Evolutionary conservation across 1,140 invertebrate species (phyloP).

Genomic region (Hylyphantes graminicola): DNA sequence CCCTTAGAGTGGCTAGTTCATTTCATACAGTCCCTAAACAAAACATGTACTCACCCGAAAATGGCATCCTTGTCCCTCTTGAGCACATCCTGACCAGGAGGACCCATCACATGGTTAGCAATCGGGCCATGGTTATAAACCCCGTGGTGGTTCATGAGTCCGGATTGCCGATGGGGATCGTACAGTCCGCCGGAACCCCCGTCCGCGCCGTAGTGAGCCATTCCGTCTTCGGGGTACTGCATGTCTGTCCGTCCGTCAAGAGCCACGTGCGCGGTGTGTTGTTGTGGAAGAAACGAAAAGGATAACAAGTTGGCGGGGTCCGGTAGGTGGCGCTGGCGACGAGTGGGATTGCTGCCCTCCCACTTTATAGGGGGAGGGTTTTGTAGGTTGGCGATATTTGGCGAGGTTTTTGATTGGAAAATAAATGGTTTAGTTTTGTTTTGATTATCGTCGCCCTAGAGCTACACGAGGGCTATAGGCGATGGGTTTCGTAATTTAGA

Average conservation of each 20-base stretch:
- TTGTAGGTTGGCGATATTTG: constrained; percentile 5
- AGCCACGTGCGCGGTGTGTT: constrained; percentile 25
- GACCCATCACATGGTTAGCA: constrained; percentile 79
- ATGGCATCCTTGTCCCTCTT: constrained; percentile 98
- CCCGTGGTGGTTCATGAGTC: constrained; percentile 71
- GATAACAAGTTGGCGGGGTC: constrained; percentile 10
- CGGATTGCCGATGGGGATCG: constrained; percentile 80
- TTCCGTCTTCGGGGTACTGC: constrained; percentile 87
- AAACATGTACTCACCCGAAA: constrained; percentile 82
- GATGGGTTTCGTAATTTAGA: no score
- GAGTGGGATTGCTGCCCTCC: background rate
- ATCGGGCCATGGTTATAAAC: constrained; percentile 71
- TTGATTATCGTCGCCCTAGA: no score
- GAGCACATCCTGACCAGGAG: constrained; percentile 81
- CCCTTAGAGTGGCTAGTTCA: background rate
- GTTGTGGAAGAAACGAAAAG: background rate
- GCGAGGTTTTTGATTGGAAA: background rate
- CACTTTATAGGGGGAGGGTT: background rate
- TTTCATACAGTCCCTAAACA: no score
- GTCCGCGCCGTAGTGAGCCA: constrained; percentile 76
- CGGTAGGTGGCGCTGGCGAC: constrained; percentile 12
- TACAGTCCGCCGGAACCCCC: constrained; percentile 76
- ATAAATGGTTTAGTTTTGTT: no score
- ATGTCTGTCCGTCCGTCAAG: background rate
- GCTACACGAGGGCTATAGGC: no score